These are phyloP conservation scores for Dryobates pubescens DNA, from an alignment of 2,797 vertebrate species.

Conservation along the genomic window DNA sequence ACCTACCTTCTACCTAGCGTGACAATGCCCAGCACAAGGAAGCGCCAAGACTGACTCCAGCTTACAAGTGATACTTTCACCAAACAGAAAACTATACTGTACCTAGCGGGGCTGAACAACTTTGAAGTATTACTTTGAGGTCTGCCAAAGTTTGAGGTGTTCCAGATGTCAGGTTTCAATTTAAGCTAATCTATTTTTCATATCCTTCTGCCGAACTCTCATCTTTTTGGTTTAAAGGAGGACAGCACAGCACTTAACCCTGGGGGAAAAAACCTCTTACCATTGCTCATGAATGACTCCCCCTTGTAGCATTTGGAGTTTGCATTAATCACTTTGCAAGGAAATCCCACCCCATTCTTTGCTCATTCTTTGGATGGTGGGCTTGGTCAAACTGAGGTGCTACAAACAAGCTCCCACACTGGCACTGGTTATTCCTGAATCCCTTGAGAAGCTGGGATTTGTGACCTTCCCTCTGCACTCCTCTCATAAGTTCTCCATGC, in stretches of 20 bases:
- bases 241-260: neutral
- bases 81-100: constrained; percentile 1
- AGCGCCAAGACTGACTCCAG: neutral
- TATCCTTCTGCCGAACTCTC: neutral
- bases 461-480: neutral
- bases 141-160: constrained; percentile 4
- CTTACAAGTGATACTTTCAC: neutral
- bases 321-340: neutral
- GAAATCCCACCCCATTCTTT: neutral
- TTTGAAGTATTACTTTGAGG: neutral
- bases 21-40: neutral
- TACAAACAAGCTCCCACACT: neutral
- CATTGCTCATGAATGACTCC: fast-evolving
- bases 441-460: neutral
- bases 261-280: neutral
- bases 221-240: neutral
- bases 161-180: constrained; percentile 26
- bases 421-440: neutral
- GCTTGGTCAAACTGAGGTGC: neutral
- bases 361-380: fast-evolving
- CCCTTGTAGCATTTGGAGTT: neutral
- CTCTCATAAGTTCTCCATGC: neutral
- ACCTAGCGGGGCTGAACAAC: constrained; percentile 17
- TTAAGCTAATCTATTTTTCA: constrained; percentile 47
- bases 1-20: neutral